Percentiles rank a stretch among this genome's conserved stretches.
Evolutionary conservation across 2,888 invertebrate species (phyloP).

Genomic region (Watsonalla cultraria): DNA sequence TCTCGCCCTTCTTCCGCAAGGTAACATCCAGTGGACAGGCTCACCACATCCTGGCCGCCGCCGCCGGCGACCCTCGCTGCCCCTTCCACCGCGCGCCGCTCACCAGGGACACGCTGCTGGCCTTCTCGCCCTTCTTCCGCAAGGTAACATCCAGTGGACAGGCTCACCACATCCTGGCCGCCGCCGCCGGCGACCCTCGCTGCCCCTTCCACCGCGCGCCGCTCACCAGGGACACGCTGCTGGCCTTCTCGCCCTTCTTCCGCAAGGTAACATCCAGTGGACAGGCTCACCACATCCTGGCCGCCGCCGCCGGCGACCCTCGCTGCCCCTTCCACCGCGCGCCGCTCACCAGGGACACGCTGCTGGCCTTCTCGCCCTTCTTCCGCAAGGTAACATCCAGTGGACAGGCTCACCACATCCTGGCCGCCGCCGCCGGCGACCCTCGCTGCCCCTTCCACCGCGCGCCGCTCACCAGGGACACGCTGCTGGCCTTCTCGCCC

Average conservation of each 20-base stretch:
- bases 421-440: slow-evolving; percentile 84
- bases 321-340: slow-evolving; percentile 83
- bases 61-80: slow-evolving; percentile 84
- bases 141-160: too few relatives aligned
- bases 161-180: slow-evolving; percentile 84
- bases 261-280: too few relatives aligned
- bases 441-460: slow-evolving; percentile 83
- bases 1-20: slow-evolving; percentile 88
- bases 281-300: slow-evolving; percentile 84
- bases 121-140: slow-evolving; percentile 88
- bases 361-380: slow-evolving; percentile 88
- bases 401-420: too few relatives aligned
- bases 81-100: slow-evolving; percentile 81
- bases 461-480: slow-evolving; percentile 81
- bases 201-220: slow-evolving; percentile 82
- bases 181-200: slow-evolving; percentile 83
- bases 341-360: slow-evolving; percentile 82
- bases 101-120: slow-evolving; percentile 83
- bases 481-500: slow-evolving; percentile 86
- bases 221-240: slow-evolving; percentile 83
- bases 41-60: slow-evolving; percentile 84
- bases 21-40: too few relatives aligned
- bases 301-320: slow-evolving; percentile 83
- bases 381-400: too few relatives aligned
- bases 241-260: slow-evolving; percentile 88